Evolutionary conservation across 2,888 invertebrate species (phyloP), one percentile per base, ranked within the genome.

Genomic region (Mantis religiosa): DNA sequence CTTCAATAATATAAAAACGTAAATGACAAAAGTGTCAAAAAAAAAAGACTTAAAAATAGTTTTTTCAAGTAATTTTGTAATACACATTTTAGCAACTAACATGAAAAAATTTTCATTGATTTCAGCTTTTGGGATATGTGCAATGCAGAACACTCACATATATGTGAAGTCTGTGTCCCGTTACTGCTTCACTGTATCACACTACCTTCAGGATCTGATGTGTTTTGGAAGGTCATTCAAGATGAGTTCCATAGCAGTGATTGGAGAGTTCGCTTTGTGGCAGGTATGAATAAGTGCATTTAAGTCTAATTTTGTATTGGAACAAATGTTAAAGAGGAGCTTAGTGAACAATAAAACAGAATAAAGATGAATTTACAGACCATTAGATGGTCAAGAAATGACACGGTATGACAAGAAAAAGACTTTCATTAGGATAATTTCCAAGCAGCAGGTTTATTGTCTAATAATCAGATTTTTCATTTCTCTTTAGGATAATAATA

Each of bases 181-280:
- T 95, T 99, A 88, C 94, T 99, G 90, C 94, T 99, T 89, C 99
- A 99, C 93, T 98, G 98, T 92, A 97, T 99, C 90, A 98, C 99
- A 0, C 94, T 99, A 90, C 97, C 98, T 0, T 96, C 97, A 89
- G 99, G 99, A 3, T 97, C 98, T 0, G 99, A 99, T 93, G 97
- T 98, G 85, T 98, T 99, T 93, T 99, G 99, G 97, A 96, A 97
- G 91, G 95, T 98, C n/a, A 96, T 99, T 88, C 97, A 99, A 92
- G 97, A 98, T 92, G 97, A 98, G 92, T 99, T 99, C 94, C 98
- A 98, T 91, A 96, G 96, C 92, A 94, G 95, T 14, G 98, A 98
- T 93, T 98, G 99, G 97, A 96, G 97, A 90, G 95, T 96, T 28
- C 95, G 99, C 91, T 99, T 99, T 94, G 96, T 97, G 85, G 98